These are phyloP conservation scores for Bombycilla garrulus DNA, from an alignment of 2,113 vertebrate genomes.

Conservation along the genomic window DNA sequence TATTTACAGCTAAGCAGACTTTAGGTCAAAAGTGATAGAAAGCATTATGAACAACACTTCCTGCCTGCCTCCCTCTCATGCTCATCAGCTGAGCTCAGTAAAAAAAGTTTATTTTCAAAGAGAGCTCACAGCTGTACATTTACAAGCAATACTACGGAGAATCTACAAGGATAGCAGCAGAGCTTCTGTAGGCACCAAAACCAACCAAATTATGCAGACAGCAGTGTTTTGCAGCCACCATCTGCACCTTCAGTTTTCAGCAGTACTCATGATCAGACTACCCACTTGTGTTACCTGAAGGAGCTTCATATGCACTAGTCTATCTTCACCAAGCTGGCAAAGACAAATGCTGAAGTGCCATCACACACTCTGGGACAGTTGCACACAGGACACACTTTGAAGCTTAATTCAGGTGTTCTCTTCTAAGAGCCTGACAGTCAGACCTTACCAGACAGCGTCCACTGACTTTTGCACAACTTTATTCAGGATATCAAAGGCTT, in stretches of 20 bases:
- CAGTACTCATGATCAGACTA: background rate
- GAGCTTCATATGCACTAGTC: background rate
- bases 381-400: background rate
- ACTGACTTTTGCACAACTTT: background rate
- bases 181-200: rapidly evolving
- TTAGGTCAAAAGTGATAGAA: background rate
- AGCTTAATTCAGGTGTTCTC: background rate
- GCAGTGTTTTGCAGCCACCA: background rate
- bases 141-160: background rate
- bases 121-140: background rate
- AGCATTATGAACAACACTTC: background rate
- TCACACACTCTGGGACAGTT: background rate
- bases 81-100: background rate
- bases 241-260: background rate
- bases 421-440: background rate
- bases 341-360: background rate
- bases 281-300: background rate
- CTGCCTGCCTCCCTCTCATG: background rate
- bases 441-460: background rate
- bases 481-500: background rate
- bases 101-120: background rate
- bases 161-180: background rate
- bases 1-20: background rate
- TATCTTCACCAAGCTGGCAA: background rate
- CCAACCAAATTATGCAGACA: background rate